Base-by-base conservation (phyloP, 2,797 vertebrate species). In the Clarias laeviceps region DNA sequence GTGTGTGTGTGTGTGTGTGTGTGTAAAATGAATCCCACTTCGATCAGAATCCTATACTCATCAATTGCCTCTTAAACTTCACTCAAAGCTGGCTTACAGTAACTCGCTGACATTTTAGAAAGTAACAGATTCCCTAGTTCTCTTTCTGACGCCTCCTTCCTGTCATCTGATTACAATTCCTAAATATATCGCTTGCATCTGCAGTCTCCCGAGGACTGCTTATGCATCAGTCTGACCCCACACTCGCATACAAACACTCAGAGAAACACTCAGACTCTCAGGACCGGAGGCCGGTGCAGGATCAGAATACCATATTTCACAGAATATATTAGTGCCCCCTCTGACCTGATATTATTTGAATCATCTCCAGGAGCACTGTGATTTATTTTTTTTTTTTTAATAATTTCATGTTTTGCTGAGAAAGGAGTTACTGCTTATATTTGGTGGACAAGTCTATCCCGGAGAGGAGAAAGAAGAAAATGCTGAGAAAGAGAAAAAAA, bases 101-200 rank as follows among this genome's bases (percentile, higher is more conserved):
- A 80, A 61, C 37, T 84, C 18, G 50, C 14, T 76, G 82, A 72
- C 45, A 74, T 78, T 77, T 77, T 64, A 32, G 24, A 59, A 59
- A 78, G 15, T 34, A 79, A 61, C 74, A 70, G n/a, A 84, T 82
- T 64, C 34, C 37, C 3, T 50, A 18, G 15, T 37, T 66, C n/a
- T 74, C 68, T 83, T 27, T 81, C 27, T 37, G 5, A n/a, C 5
- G 14, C 62, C 20, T 85, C 24, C n/a, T 40, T 45, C 62, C 64
- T 68, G 54, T 69, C 62, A 65, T 88, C 84, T 83, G 79, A 84
- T 89, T 86, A 88, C 87, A 86, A 74, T 72, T 85, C 34, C 73
- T 83, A 85, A 80, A 89, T 77, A 82, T 77, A 76, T 76, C 62
- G 66, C 84, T 50, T 76, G 61, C 37, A 80, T 57, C 76, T 62